Evolutionary conservation across 2,797 vertebrate species (phyloP), one percentile per base, ranked within the genome.

Genomic region (Cuniculus paca): DNA sequence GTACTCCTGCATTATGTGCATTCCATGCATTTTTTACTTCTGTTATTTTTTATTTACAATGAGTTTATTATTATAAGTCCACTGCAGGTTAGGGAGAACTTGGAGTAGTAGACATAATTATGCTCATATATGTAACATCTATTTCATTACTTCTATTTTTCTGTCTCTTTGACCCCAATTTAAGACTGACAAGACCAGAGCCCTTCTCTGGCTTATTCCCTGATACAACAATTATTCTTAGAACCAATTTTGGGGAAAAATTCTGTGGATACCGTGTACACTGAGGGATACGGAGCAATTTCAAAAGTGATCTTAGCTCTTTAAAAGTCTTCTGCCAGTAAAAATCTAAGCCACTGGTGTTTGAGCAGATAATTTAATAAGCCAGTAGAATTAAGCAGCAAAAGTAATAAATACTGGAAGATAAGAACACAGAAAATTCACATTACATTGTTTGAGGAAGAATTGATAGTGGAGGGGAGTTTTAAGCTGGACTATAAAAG

Each of bases 321-420:
- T 91, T 75, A 93, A 11, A 88, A 91, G 11, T 1, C 26, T 36
- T 88, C 8, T 60, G 0, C 34, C 9, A 52, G 16, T 39, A 60
- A 58, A 16, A 95, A 17, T 28, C 63, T 93, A 79, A 78, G 28
- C 45, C 65, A 39, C 10, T 31, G 28, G 63, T 48, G 22, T 77
- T 52, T 42, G 50, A 93, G 60, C 77, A 94, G 39, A 84, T 89
- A 87, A 58, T 63, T 94, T 68, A 88, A 58, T 4, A 65, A 63
- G 31, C 28, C n/a, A 45, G 13, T 80, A 80, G 70, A 54, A 93
- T 80, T 91, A 82, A 86, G 26, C 54, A 39, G 58, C 36, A n/a
- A 86, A 91, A 79, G 5, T 14, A 78, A 56, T 77, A 80, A 80
- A 95, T 72, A 75, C 22, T 11, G 5, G 45, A 42, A 52, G 36